Percentiles rank a stretch among this genome's conserved stretches.
These are phyloP conservation scores for Lasiommata megera DNA, from an alignment of 2,888 invertebrate species.

Conservation along the genomic window DNA sequence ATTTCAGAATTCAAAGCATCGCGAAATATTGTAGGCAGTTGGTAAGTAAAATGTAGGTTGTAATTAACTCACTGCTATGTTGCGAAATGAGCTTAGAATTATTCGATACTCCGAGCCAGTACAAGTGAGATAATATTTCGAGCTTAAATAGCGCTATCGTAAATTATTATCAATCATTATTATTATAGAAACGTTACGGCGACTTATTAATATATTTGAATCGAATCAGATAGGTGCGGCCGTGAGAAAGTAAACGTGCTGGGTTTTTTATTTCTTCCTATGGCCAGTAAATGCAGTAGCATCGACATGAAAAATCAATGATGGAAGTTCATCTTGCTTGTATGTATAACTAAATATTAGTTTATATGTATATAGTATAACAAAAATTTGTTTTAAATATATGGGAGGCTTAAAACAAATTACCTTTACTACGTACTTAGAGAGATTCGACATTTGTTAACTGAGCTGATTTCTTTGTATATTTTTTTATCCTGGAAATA, in stretches of 20 bases:
- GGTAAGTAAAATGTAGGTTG: slow-evolving; percentile 5
- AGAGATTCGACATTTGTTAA: too few species aligned
- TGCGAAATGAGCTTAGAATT: slow-evolving; percentile 1
- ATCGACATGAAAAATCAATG: too few species aligned
- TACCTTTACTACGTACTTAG: too few species aligned
- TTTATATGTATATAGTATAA: too few species aligned
- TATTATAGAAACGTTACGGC: slow-evolving; percentile 12
- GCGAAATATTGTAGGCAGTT: slow-evolving; percentile 7
- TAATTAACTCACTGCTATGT: slow-evolving; percentile 15
- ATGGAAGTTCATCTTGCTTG: too few species aligned
- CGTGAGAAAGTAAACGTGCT: slow-evolving; percentile 19
- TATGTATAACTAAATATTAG: too few species aligned
- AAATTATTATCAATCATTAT: slow-evolving; percentile 10
- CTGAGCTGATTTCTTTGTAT: too few species aligned
- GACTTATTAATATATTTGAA: slow-evolving; percentile 14
- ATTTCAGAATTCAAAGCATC: slow-evolving; percentile 12
- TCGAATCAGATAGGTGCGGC: slow-evolving; percentile 22
- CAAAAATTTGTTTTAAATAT: too few species aligned
- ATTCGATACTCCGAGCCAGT: not conserved
- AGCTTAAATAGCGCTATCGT: slow-evolving; percentile 4
- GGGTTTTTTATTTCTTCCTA: not conserved
- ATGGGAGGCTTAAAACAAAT: too few species aligned
- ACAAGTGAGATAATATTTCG: not conserved
- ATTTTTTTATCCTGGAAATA: too few species aligned
- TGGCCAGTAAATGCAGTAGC: too few species aligned